These are phyloP conservation scores for Porites evermanni DNA, from an alignment of 92 coral and sea anemone genomes.

Conservation along the genomic window DNA sequence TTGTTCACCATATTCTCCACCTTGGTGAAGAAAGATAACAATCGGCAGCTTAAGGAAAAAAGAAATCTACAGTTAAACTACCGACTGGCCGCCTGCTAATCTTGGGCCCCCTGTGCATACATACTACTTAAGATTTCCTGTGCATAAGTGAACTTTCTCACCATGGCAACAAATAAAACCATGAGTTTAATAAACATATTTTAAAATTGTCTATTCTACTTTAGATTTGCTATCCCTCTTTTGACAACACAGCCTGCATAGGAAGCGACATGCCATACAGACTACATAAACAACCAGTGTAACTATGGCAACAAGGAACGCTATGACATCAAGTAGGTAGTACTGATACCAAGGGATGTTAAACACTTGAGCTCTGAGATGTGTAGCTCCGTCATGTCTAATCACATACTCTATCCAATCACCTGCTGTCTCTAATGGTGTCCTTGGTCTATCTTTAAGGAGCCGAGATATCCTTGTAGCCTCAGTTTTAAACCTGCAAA, in stretches of 20 bases:
- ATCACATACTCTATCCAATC: slow-evolving; percentile 69
- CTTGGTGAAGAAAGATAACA: no score
- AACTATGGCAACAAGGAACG: slow-evolving; percentile 19
- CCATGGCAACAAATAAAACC: background rate
- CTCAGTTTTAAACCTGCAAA: slow-evolving; percentile 45
- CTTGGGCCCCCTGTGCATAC: no score
- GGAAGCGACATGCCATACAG: background rate
- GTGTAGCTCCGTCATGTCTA: slow-evolving; percentile 49
- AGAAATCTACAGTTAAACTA: no score
- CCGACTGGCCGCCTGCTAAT: no score
- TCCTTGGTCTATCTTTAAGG: slow-evolving; percentile 52
- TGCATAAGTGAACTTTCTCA: no score
- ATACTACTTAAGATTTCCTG: no score
- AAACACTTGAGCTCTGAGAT: slow-evolving; percentile 12
- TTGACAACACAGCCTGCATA: slow-evolving; percentile 18
- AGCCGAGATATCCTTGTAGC: slow-evolving; percentile 57
- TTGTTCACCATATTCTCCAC: no score
- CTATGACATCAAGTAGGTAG: slow-evolving; percentile 24
- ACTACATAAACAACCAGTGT: background rate
- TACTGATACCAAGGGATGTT: slow-evolving; percentile 42
- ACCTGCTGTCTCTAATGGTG: slow-evolving; percentile 59
- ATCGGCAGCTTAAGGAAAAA: no score
- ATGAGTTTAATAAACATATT: background rate
- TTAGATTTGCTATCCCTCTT: slow-evolving; percentile 1
- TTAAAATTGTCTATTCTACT: background rate